Base-by-base conservation (phyloP, 2,888 invertebrate genomes). In the Neuroscelio doddi region DNA sequence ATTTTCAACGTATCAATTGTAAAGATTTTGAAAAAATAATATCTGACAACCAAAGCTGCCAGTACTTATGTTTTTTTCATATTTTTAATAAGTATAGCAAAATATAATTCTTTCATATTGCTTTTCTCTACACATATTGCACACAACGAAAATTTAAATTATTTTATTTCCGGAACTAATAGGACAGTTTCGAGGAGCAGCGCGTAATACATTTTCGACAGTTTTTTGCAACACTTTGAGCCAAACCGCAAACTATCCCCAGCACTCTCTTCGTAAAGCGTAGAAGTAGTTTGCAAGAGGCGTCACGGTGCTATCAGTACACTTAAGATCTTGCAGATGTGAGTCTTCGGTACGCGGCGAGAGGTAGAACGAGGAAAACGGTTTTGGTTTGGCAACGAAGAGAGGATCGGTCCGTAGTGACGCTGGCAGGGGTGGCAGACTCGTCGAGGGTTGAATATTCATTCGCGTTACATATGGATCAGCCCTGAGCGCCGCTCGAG, bases 401-500 rank as follows among this genome's bases (percentile, higher is more conserved):
- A 30, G 65, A 53, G 45, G 52, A 49, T 63, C 52, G 69, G 62
- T 68, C 69, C 64, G 55, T 66, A 65, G 65, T 66, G 73, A 72
- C 74, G 72, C 69, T 73, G 57, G 58, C 45, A 45, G 30, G 45
- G 61, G 46, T 44, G 34, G 67, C 63, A 71, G 70, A 59, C 68
- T 73, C 74, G 71, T 70, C 69, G 73, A 74, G 72, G 76, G 75
- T 80, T 83, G 83, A 83, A 83, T 83, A 83, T 83, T 83, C 82
- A 83, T 83, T 82, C 79, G 76, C 61, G 82, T 83, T 83, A 82
- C 83, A 83, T 83, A 81, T 83, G 83, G 83, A 83, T 83, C 80
- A 83, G 78, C 77, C 72, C 70, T 72, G 77, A 77, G 77, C 74
- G 71, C 63, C 63, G 69, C 68, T 70, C 70, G 39, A 69, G 49